Base-by-base conservation (phyloP, 2,888 invertebrate species). In the Desoria tigrina region DNA sequence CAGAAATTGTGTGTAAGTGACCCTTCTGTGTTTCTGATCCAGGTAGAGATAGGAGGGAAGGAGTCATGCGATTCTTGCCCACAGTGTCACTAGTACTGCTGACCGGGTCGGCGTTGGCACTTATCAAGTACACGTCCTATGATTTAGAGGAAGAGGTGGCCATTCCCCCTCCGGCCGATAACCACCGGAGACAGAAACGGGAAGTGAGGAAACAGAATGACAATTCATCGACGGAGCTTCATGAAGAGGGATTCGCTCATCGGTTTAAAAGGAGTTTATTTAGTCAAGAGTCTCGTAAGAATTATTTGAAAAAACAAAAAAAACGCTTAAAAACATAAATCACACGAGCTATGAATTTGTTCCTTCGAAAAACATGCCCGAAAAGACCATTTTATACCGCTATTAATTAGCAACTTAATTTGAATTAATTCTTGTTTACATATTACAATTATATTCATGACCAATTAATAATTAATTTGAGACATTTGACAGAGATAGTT, bases 21-120 rank as follows among this genome's bases (percentile, higher is more conserved):
- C 39, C 45, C 27, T 26, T 58, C 42, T 58, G 45, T 58, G 37
- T 58, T 58, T n/a, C 11, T 32, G 6, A 7, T 32, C 4, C 32
- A 51, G 56, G 18, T 59, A 74, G 72, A 71, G 66, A 66, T 67
- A 68, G 65, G 71, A 61, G 73, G 73, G 65, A 67, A 65, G 67
- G 74, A 73, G 74, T 75, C 73, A 75, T 75, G 75, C 68, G 74
- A 75, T 74, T 75, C 75, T 72, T 74, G 70, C 73, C 75, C 61
- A 70, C 68, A 61, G 66, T 71, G 68, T 63, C 73, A 69, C 63
- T 75, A 59, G 65, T 75, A 59, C 69, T 75, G 72, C 74, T 75
- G 69, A 74, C 72, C 37, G 74, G 69, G 66, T 71, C 74, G 66
- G 74, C 71, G 63, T 63, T 75, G 65, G 74, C 74, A 74, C 72